Percentiles rank a stretch among this genome's conserved stretches.
These are phyloP conservation scores for Tyto alba DNA, from an alignment of 2,113 vertebrate genomes.

Conservation along the genomic window DNA sequence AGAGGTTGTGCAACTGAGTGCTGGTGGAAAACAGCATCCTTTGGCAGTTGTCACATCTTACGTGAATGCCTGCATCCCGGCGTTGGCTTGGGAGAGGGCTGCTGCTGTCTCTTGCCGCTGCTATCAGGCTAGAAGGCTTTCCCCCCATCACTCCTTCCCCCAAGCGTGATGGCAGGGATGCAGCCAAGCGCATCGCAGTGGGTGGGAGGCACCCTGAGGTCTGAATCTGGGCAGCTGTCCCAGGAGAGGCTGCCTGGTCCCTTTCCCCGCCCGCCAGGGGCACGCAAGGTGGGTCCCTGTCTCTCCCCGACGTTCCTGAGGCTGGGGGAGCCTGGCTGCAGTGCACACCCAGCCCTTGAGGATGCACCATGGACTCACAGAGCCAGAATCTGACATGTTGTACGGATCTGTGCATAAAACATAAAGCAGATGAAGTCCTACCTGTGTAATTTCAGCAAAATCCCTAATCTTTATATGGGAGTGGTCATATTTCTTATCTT, in stretches of 20 bases:
- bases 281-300: background rate
- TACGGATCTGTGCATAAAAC: background rate
- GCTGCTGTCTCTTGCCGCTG: background rate
- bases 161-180: background rate
- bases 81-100: background rate
- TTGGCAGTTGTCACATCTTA: background rate
- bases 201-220: rapidly evolving
- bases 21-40: background rate
- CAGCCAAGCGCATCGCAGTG: background rate
- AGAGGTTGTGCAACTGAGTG: background rate
- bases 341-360: rapidly evolving
- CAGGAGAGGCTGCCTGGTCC: background rate
- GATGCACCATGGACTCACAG: rapidly evolving
- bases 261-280: background rate
- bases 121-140: background rate
- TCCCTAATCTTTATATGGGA: background rate
- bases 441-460: background rate
- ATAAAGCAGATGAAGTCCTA: background rate
- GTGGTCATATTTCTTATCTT: background rate
- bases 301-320: rapidly evolving
- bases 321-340: background rate
- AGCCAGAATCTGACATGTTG: background rate
- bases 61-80: background rate
- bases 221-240: background rate
- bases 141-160: background rate